These are phyloP conservation scores for Chascanopsetta lugubris DNA, from an alignment of 2,113 vertebrate genomes.

Conservation along the genomic window DNA sequence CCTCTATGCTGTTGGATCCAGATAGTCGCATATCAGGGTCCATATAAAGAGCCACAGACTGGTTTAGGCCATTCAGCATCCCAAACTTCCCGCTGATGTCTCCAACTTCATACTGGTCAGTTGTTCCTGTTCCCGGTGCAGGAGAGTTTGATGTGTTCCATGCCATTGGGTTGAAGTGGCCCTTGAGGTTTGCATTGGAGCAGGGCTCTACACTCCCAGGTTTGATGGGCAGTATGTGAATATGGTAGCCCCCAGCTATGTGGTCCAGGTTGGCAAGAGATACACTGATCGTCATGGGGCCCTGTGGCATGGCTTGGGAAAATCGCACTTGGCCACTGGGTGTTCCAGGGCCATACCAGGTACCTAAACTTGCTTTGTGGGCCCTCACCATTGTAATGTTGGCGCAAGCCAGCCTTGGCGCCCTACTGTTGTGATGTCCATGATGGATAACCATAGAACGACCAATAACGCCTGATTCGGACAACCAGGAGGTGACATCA, in stretches of 20 bases:
- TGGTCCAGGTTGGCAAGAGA: conserved; percentile 66
- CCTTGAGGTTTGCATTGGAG: conserved; percentile 73
- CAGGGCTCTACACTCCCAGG: conserved; percentile 65
- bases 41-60: conserved; percentile 37
- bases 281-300: conserved; percentile 71
- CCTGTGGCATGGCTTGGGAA: conserved; percentile 70
- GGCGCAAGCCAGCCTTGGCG: conserved; percentile 78
- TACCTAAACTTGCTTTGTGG: conserved; percentile 45
- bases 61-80: conserved; percentile 51
- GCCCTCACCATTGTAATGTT: conserved; percentile 76
- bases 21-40: conserved; percentile 78
- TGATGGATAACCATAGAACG: conserved; percentile 82
- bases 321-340: conserved; percentile 68
- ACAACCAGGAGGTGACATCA: conserved; percentile 79
- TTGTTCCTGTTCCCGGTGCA: conserved; percentile 72
- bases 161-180: conserved; percentile 81
- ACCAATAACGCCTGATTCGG: conserved; percentile 61
- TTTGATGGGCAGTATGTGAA: conserved; percentile 79
- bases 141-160: conserved; percentile 71
- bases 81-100: conserved; percentile 85
- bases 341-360: conserved; percentile 72
- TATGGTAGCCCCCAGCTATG: conserved; percentile 77
- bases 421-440: conserved; percentile 44
- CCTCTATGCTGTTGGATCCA: conserved; percentile 77
- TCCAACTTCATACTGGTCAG: conserved; percentile 84